These are phyloP conservation scores for Bergia sp. DNA, from an alignment of 92 coral and sea anemone species.

Conservation along the genomic window DNA sequence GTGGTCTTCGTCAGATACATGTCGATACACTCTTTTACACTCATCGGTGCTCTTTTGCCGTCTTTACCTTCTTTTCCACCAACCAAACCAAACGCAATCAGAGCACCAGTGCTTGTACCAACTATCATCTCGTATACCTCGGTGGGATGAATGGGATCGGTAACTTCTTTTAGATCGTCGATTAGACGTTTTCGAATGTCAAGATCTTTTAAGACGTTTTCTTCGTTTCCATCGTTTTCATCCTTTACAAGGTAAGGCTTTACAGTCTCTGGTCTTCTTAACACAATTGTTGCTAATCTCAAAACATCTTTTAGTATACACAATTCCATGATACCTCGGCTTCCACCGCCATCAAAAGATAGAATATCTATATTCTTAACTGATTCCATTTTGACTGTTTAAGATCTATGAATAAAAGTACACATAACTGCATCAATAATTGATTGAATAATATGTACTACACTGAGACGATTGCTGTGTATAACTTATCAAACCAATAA, in stretches of 20 bases:
- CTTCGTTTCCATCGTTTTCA: no score
- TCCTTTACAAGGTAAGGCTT: neutral
- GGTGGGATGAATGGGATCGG: slow-evolving; percentile 47
- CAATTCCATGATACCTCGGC: slow-evolving; percentile 43
- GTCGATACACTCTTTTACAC: slow-evolving; percentile 21
- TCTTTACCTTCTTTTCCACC: slow-evolving; percentile 38
- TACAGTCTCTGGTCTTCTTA: neutral
- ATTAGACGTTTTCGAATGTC: no score
- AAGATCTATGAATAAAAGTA: no score
- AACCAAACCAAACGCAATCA: slow-evolving; percentile 49
- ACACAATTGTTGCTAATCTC: slow-evolving; percentile 9
- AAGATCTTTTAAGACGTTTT: no score
- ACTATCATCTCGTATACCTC: slow-evolving; percentile 37
- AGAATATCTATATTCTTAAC: slow-evolving; percentile 28
- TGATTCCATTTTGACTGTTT: no score
- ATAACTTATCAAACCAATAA: no score
- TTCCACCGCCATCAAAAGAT: slow-evolving; percentile 51
- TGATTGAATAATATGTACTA: no score
- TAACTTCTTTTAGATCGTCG: neutral
- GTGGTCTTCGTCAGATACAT: no score
- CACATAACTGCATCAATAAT: no score
- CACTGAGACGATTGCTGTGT: no score
- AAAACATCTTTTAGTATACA: slow-evolving; percentile 34
- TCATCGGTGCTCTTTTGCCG: neutral
- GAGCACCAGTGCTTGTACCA: slow-evolving; percentile 48